These are phyloP conservation scores for Eulemur coronatus DNA, from an alignment of 2,797 vertebrate genomes.

Conservation along the genomic window DNA sequence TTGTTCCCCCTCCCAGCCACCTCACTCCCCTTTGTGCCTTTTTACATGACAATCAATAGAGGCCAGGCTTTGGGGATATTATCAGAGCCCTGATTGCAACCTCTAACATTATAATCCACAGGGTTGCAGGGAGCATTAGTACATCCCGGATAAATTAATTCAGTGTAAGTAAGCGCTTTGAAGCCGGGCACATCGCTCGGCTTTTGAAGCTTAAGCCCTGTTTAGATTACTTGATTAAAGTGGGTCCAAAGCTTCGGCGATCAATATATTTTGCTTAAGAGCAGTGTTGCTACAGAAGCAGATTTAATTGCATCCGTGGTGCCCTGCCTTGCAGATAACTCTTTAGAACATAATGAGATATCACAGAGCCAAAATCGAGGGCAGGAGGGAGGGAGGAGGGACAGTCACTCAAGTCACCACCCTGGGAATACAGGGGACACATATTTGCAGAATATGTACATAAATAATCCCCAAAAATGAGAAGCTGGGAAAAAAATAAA, in stretches of 20 bases:
- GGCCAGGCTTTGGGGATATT: slow-evolving; percentile 77
- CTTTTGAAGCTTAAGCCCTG: slow-evolving; percentile 86
- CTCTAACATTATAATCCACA: slow-evolving; percentile 83
- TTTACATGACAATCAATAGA: slow-evolving; percentile 78
- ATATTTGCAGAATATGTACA: background rate
- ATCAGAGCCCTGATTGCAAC: slow-evolving; percentile 77
- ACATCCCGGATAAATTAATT: slow-evolving; percentile 84
- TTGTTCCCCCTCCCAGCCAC: slow-evolving; percentile 52
- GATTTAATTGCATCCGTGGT: slow-evolving; percentile 77
- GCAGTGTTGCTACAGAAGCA: slow-evolving; percentile 79
- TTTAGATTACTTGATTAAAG: slow-evolving; percentile 89
- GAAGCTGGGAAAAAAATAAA: slow-evolving; percentile 15
- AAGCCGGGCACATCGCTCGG: slow-evolving; percentile 79
- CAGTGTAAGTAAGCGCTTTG: slow-evolving; percentile 85
- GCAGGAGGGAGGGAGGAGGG: background rate
- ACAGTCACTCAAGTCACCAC: background rate
- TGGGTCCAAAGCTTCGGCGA: slow-evolving; percentile 81
- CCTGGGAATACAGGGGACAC: background rate
- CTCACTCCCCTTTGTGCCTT: slow-evolving; percentile 39
- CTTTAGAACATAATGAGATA: slow-evolving; percentile 74
- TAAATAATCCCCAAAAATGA: slow-evolving; percentile 54
- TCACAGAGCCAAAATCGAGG: background rate
- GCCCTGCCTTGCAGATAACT: slow-evolving; percentile 59
- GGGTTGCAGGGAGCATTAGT: slow-evolving; percentile 81
- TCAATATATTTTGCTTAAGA: slow-evolving; percentile 86